A percentile compares a stretch with the other conserved stretches of the same genome.
Evolutionary conservation across 2,797 vertebrate genomes (phyloP).

Genomic region (Euthynnus affinis): DNA sequence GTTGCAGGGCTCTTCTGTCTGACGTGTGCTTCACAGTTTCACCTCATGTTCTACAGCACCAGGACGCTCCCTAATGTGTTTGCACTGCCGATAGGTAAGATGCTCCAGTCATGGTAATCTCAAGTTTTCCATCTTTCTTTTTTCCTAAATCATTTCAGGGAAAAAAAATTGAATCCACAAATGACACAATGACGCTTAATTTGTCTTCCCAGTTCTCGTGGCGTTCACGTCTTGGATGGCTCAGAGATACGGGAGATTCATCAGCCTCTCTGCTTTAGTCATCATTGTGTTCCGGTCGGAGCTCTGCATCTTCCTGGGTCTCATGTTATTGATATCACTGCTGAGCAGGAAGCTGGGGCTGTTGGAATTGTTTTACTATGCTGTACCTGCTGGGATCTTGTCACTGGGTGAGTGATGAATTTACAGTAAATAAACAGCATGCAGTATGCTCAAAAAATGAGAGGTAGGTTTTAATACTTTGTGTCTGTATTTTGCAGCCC

Average conservation of each 20-base stretch:
- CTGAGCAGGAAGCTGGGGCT: constrained; percentile 85
- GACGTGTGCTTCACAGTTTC: constrained; percentile 94
- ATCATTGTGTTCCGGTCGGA: constrained; percentile 95
- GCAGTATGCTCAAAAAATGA: background rate
- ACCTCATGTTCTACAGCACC: constrained; percentile 98
- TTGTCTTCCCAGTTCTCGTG: constrained; percentile 86
- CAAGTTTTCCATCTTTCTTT: background rate
- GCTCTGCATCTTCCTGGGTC: constrained; percentile 92
- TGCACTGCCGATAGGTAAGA: constrained; percentile 92
- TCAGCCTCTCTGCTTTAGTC: constrained; percentile 92
- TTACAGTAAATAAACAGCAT: background rate
- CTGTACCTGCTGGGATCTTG: constrained; percentile 89
- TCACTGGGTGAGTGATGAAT: constrained; percentile 88
- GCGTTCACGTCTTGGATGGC: constrained; percentile 94
- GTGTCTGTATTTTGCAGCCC: constrained; percentile 78
- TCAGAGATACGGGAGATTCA: constrained; percentile 87
- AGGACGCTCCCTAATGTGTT: constrained; percentile 95
- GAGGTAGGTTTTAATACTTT: background rate
- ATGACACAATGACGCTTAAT: background rate
- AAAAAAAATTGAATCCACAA: background rate
- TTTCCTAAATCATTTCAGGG: background rate
- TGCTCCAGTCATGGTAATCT: background rate
- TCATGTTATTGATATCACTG: constrained; percentile 90
- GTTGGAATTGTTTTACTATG: constrained; percentile 84
- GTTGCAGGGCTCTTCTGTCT: constrained; percentile 91